Base-by-base conservation (phyloP, 2,888 invertebrate genomes). In the Herminia tarsipennalis region DNA sequence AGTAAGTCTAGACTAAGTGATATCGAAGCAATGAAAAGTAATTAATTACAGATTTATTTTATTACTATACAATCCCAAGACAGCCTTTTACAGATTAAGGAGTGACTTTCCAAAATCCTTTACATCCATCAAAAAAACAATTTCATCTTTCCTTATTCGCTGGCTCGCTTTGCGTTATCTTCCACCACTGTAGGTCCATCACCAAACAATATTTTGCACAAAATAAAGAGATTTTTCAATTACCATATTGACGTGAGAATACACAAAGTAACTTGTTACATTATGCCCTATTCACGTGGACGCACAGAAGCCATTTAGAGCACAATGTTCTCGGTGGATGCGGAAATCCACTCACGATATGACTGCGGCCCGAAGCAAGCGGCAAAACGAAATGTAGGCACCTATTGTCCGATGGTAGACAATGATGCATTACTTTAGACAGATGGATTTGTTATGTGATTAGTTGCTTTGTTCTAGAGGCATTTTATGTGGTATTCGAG, bases 271-370 rank as follows among this genome's bases (percentile, higher is more conserved):
- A 69, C 70, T 76, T 73, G 75, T 74, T 78, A 73, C 78, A 76
- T 78, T 74, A 78, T 64, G 66, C 67, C 52, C 72, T 66, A 77
- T 78, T 77, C 73, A 76, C 48, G 33, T 49, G 37, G 62, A 65
- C 56, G 67, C 60, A 66, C 58, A 67, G 65, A 63, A 73, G 73
- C 70, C 67, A 76, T 78, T 78, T 70, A 61, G 66, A 74, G 69
- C 56, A 75, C 78, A 78, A 78, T 78, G 75, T 76, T 73, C 71
- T 70, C 73, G 53, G 65, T 72, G 72, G 70, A 76, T 76, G 75
- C 76, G 81, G 79, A 79, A 81, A 83, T 82, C 75, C 82, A 83
- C 83, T 83, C 79, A 76, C 80, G 75, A 73, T 82, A 83, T 83
- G 78, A 81, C 71, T 73, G 66, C 52, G 57, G 53, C 55, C 58